Evolutionary conservation across 2,888 invertebrate genomes (phyloP).

Genomic region (Magallana nippona): DNA sequence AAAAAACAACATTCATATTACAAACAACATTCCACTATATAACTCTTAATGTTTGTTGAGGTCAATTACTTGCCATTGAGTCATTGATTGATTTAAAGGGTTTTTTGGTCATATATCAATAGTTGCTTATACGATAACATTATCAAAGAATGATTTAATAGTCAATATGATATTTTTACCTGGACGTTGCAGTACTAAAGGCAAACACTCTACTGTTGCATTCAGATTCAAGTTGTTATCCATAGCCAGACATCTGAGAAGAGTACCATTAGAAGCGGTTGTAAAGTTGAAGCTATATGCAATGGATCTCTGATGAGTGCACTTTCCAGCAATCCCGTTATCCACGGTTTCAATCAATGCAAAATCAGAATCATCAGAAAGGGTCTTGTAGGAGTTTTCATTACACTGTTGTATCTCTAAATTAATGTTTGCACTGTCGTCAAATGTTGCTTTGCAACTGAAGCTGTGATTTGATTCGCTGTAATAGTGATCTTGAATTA

Average conservation of each 20-base stretch:
- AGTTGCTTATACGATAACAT: no score
- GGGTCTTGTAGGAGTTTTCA: background rate
- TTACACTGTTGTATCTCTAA: background rate
- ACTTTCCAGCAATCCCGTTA: background rate
- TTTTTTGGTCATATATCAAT: no score
- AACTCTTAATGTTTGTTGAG: no score
- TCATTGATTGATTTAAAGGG: no score
- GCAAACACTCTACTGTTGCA: background rate
- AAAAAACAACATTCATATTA: no score
- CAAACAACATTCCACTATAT: no score
- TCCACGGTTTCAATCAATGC: background rate
- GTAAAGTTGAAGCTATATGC: background rate
- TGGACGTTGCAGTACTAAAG: background rate
- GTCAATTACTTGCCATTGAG: no score
- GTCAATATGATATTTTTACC: background rate
- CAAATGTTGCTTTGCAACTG: constrained; percentile 1
- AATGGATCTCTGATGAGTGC: background rate
- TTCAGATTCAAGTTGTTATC: background rate
- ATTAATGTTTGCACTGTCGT: background rate
- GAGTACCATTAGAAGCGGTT: background rate
- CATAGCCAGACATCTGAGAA: background rate
- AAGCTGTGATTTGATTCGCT: background rate
- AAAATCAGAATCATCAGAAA: background rate
- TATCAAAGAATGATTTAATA: no score
- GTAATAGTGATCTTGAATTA: no score